phyloP scores from a whole-genome alignment of 2,113 vertebrate species.

The Rhabdomys dilectus region DNA sequence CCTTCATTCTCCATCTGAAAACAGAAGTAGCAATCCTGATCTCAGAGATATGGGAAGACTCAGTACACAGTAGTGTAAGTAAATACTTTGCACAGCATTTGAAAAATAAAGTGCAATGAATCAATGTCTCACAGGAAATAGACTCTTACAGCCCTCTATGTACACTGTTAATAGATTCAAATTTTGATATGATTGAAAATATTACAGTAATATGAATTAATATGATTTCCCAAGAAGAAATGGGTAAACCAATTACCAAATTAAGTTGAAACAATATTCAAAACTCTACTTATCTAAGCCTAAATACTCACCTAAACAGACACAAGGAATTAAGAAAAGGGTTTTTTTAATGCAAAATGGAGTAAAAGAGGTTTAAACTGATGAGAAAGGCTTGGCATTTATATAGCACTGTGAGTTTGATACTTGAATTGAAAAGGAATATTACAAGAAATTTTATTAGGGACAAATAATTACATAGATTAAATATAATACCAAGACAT shows the following conservation, averaged over 20 bases:
- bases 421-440: background rate
- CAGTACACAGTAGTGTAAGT: background rate
- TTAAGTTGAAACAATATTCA: background rate
- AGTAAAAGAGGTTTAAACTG: background rate
- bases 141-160: background rate
- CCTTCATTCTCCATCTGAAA: background rate
- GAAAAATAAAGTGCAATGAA: background rate
- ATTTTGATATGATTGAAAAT: background rate
- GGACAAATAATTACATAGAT: background rate
- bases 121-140: background rate
- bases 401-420: background rate
- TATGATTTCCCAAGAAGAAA: background rate
- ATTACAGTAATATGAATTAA: background rate
- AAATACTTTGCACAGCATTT: background rate
- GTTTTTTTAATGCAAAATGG: background rate
- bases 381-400: background rate
- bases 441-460: background rate
- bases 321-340: background rate
- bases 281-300: background rate
- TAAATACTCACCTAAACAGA: background rate
- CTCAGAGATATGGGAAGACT: background rate
- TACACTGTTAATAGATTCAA: background rate
- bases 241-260: constrained; percentile 27
- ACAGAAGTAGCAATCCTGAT: background rate
- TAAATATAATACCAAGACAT: background rate